Evolutionary conservation across 2,888 invertebrate genomes (phyloP), one percentile per base, ranked within the genome.

Genomic region (Autographa gamma): DNA sequence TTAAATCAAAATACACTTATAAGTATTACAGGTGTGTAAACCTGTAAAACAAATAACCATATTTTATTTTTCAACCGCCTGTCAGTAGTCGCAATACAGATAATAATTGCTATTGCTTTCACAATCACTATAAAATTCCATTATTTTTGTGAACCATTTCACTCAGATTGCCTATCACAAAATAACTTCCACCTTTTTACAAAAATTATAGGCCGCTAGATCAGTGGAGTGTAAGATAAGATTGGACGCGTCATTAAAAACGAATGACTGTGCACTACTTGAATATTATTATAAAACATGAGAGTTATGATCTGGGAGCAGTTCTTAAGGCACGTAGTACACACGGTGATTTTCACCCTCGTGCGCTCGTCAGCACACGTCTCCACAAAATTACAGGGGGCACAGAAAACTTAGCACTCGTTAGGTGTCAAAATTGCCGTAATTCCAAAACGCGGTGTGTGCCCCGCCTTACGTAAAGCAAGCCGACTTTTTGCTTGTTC

Each of bases 381-480:
- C 87, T 85, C 73, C 69, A 60, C 74, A 71, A 94, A 95, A 95
- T 95, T 94, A 95, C 91, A 93, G 93, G 91, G 93, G 85, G 87
- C 85, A 89, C 85, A 82, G 88, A 90, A 89, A 93, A 93, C 93
- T 94, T 95, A 94, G 93, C 95, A 93, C 95, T 93, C 86, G 90
- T 92, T 91, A 95, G 95, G 95, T 95, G 95, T 95, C 90, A 95
- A 95, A 94, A 95, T 95, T 95, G 95, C 95, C 95, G 92, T 95
- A 94, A 95, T 95, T 93, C 90, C 85, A 89, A 90, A 90, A 86
- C 88, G 88, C 86, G 88, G 85, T 87, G 86, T 89, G 87, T 86
- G 90, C 91, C 92, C 90, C 95, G 93, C 95, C 93, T 89, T 85
- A 84, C 84, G 87, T 91, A 91, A 93, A 93, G 89, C 89, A 91